These are phyloP conservation scores for Iphiclides podalirius DNA, from an alignment of 2,888 invertebrate species.

Conservation along the genomic window DNA sequence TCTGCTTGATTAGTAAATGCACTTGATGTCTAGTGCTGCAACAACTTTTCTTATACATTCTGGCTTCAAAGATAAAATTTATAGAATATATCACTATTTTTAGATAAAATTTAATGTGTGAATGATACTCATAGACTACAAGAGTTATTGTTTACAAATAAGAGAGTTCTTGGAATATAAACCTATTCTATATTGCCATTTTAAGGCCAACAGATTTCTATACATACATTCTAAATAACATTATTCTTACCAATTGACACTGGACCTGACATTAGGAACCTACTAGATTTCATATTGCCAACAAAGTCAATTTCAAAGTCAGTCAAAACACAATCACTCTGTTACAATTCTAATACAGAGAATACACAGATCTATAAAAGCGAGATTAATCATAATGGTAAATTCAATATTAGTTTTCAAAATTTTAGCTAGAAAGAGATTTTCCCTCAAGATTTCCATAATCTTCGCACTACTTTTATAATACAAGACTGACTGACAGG, in stretches of 20 bases:
- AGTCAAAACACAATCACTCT: slow-evolving; percentile 5
- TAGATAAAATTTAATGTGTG: too few relatives aligned
- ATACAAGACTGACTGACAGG: too few relatives aligned
- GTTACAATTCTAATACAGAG: slow-evolving; percentile 1
- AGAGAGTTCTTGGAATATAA: slow-evolving; percentile 1
- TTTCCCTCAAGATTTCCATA: neutral
- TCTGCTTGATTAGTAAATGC: neutral
- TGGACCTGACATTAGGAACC: slow-evolving; percentile 22
- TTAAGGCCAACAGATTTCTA: slow-evolving; percentile 5
- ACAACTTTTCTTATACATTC: too few relatives aligned
- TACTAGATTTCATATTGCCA: slow-evolving; percentile 17
- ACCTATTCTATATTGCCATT: neutral
- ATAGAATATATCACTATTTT: too few relatives aligned
- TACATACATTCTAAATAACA: slow-evolving; percentile 10
- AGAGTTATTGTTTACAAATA: neutral
- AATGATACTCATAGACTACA: neutral
- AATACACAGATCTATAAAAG: slow-evolving; percentile 2
- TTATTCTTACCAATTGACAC: slow-evolving; percentile 21
- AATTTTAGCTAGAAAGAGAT: slow-evolving; percentile 5
- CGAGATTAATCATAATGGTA: neutral
- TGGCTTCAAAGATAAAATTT: too few relatives aligned
- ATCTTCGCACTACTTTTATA: neutral
- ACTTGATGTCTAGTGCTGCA: too few relatives aligned
- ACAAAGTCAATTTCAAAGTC: slow-evolving; percentile 2
- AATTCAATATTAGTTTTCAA: neutral